A percentile compares a stretch with the other conserved stretches of the same genome.
Evolutionary conservation across 2,113 vertebrate species (phyloP).

Genomic region (Blennius ocellaris): DNA sequence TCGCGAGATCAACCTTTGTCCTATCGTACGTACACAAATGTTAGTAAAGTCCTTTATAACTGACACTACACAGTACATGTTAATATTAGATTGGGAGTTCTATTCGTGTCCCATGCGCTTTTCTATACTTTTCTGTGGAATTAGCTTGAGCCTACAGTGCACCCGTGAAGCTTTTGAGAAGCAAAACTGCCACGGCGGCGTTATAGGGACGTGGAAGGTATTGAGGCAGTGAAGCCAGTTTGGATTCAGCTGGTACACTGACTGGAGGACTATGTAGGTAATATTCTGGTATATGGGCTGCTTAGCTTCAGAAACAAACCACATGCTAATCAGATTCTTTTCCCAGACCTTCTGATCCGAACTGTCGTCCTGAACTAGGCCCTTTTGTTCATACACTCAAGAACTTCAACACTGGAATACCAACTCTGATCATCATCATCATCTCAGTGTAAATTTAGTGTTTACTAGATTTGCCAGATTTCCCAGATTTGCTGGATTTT

Average conservation of each 20-base stretch:
- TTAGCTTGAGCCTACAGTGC: constrained; percentile 28
- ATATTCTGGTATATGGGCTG: too few species aligned
- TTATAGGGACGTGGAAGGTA: constrained; percentile 1
- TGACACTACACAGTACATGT: not conserved
- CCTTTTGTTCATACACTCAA: not conserved
- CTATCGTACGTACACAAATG: constrained; percentile 8
- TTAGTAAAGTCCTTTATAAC: constrained; percentile 40
- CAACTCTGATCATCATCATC: not conserved
- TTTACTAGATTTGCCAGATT: constrained; percentile 79
- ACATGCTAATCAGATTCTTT: constrained; percentile 19
- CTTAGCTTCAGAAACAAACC: not conserved
- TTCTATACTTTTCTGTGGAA: not conserved
- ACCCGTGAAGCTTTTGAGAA: constrained; percentile 29
- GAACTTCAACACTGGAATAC: constrained; percentile 19
- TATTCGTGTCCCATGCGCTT: constrained; percentile 14
- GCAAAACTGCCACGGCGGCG: constrained; percentile 7
- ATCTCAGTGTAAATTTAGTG: constrained; percentile 28
- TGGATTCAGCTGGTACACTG: not conserved
- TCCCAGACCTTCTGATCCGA: not conserved
- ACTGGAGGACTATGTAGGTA: not conserved
- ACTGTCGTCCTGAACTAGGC: not conserved
- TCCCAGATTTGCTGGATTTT: constrained; percentile 76
- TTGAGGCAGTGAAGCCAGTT: constrained; percentile 36
- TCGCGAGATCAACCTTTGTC: not conserved
- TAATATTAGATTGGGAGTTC: constrained; percentile 10